Percentiles rank a stretch among this genome's conserved stretches.
phyloP scores from a whole-genome alignment of 2,888 invertebrate species.

The Clitarchus hookeri region DNA sequence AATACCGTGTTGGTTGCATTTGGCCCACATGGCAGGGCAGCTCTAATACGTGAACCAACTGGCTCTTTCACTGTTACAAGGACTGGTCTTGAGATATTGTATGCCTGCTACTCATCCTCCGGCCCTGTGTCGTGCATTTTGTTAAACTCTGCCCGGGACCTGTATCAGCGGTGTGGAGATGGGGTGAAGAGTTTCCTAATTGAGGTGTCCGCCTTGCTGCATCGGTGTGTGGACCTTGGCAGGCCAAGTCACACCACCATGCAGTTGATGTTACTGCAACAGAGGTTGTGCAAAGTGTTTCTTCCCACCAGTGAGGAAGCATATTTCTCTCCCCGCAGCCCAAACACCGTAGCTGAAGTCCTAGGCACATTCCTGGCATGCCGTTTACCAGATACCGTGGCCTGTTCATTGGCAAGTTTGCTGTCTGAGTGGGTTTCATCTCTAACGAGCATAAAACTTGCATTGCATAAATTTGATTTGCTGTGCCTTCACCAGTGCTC shows the following conservation, averaged over 20 bases:
- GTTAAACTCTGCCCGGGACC: slow-evolving; percentile 22
- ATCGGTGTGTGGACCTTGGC: neutral
- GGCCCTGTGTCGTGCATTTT: slow-evolving; percentile 25
- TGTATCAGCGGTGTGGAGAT: slow-evolving; percentile 33
- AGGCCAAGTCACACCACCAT: neutral
- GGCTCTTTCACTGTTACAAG: slow-evolving; percentile 37
- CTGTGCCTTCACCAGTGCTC: slow-evolving; percentile 30
- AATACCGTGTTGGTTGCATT: slow-evolving; percentile 31
- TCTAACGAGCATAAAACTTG: neutral
- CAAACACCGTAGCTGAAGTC: neutral
- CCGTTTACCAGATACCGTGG: slow-evolving; percentile 31
- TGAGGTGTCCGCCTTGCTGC: slow-evolving; percentile 29
- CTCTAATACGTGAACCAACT: slow-evolving; percentile 30
- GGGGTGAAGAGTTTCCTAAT: slow-evolving; percentile 37
- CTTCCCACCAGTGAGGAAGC: neutral
- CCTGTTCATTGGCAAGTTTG: neutral
- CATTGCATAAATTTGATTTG: slow-evolving; percentile 28
- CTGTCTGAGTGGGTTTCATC: slow-evolving; percentile 32
- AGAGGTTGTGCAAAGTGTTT: neutral
- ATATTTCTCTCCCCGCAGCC: neutral
- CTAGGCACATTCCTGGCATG: slow-evolving; percentile 31
- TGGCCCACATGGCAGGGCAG: slow-evolving; percentile 38
- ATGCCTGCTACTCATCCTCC: slow-evolving; percentile 21
- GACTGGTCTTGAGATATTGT: slow-evolving; percentile 34
- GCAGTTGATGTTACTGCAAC: slow-evolving; percentile 28